A percentile compares a stretch with the other conserved stretches of the same genome.
phyloP scores from a whole-genome alignment of 2,888 invertebrate species.

The Amiota minor region DNA sequence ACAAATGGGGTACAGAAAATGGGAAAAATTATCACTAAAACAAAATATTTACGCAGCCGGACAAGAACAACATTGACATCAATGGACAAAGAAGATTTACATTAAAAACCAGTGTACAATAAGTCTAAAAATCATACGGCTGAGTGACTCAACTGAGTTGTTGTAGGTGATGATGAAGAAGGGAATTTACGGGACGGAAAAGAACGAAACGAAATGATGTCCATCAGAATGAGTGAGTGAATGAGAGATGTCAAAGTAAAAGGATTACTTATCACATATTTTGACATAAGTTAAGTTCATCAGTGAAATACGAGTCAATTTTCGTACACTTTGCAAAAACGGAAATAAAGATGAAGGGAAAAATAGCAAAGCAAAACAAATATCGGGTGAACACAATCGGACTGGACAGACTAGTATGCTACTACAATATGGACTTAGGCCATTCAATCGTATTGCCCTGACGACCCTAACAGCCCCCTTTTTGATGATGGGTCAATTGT shows the following conservation, averaged over 20 bases:
- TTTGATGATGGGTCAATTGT: conserved; percentile 62
- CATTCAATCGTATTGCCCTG: conserved; percentile 14
- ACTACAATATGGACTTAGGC: not conserved
- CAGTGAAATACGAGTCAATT: conserved; percentile 68
- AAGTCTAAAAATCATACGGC: conserved; percentile 38
- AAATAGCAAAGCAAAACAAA: conserved; percentile 24
- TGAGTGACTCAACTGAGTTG: not conserved
- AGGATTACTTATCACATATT: conserved; percentile 72
- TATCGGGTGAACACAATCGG: conserved; percentile 24
- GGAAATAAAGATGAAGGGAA: conserved; percentile 32
- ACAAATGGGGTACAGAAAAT: conserved; percentile 57
- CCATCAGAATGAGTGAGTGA: conserved; percentile 5
- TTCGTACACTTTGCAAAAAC: conserved; percentile 46
- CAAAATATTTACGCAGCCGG: conserved; percentile 63
- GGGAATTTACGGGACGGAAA: too few species aligned
- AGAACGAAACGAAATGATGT: not conserved
- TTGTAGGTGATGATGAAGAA: not conserved
- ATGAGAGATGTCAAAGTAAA: conserved; percentile 53
- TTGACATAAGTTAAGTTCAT: conserved; percentile 70
- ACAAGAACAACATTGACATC: conserved; percentile 22
- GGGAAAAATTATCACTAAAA: conserved; percentile 56
- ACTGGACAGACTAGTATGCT: conserved; percentile 10
- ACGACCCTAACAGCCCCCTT: conserved; percentile 29
- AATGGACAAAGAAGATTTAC: conserved; percentile 19
- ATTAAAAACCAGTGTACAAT: not conserved